phyloP scores from a whole-genome alignment of 2,797 vertebrate genomes.

The Rachycentron canadum region DNA sequence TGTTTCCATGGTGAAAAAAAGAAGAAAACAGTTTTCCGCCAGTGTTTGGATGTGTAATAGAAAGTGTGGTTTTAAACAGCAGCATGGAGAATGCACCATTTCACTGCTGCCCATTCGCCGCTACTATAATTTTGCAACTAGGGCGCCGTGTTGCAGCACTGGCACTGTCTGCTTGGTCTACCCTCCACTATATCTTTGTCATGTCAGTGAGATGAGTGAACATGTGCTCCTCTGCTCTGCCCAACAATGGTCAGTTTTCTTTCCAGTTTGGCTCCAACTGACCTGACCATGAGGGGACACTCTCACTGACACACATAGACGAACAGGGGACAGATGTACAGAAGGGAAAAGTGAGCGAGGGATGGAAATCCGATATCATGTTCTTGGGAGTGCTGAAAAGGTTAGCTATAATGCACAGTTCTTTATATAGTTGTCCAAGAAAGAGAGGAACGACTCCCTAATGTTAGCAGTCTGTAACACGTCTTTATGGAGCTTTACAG shows the following conservation, averaged over 20 bases:
- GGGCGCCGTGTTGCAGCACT: slow-evolving; percentile 44
- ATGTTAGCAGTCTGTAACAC: slow-evolving; percentile 53
- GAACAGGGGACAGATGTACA: slow-evolving; percentile 84
- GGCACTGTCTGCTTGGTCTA: slow-evolving; percentile 12
- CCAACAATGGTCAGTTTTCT: slow-evolving; percentile 23
- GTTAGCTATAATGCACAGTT: slow-evolving; percentile 80
- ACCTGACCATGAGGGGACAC: slow-evolving; percentile 29
- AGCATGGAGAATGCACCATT: slow-evolving; percentile 54
- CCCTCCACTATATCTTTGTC: slow-evolving; percentile 8
- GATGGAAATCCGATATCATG: slow-evolving; percentile 83
- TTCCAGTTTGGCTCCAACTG: slow-evolving; percentile 30
- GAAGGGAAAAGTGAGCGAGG: slow-evolving; percentile 73
- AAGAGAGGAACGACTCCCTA: slow-evolving; percentile 58
- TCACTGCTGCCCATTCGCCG: slow-evolving; percentile 36
- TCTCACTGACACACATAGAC: slow-evolving; percentile 76
- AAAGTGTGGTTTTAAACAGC: slow-evolving; percentile 70
- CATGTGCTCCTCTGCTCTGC: slow-evolving; percentile 16
- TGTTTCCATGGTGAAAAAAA: slow-evolving; percentile 79
- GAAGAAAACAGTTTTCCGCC: slow-evolving; percentile 71
- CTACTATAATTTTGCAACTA: slow-evolving; percentile 59
- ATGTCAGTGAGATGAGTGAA: slow-evolving; percentile 26
- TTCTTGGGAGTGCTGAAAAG: slow-evolving; percentile 78
- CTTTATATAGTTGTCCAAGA: slow-evolving; percentile 85
- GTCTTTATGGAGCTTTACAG: slow-evolving; percentile 74
- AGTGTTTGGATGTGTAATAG: slow-evolving; percentile 62